Evolutionary conservation across 1,140 invertebrate genomes (phyloP).

Genomic region (Zaprionus davidi): DNA sequence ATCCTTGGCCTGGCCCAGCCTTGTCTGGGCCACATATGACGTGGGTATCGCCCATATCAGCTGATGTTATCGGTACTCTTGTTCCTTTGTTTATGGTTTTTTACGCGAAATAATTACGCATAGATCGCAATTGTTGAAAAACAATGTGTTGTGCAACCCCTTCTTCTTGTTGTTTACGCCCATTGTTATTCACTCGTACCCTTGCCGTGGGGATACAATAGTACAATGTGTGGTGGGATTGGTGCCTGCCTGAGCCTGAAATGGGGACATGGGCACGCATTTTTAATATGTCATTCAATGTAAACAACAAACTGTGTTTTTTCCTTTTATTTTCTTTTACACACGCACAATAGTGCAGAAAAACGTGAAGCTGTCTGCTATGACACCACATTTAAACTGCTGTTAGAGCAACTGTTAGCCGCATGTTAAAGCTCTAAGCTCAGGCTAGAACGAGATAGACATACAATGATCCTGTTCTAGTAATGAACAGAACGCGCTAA

Average conservation of each 20-base stretch:
- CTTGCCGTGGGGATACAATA: not conserved
- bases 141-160: constrained; percentile 14
- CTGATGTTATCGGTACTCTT: constrained; percentile 44
- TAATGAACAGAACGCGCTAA: not conserved
- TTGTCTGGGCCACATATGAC: not conserved
- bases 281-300: not conserved
- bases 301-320: constrained; percentile 21
- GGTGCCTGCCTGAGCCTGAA: constrained; percentile 9
- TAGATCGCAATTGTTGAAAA: constrained; percentile 52
- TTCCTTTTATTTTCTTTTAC: not conserved
- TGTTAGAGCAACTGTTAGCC: not conserved
- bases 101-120: constrained; percentile 57
- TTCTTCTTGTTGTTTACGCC: not conserved
- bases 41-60: constrained; percentile 58
- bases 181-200: constrained; percentile 32
- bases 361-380: not conserved
- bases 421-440: not conserved
- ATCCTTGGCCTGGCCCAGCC: constrained; percentile 13
- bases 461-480: not conserved
- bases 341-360: not conserved
- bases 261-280: constrained; percentile 12
- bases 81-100: constrained; percentile 62
- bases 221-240: not conserved
- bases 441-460: not conserved
- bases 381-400: not conserved